Evolutionary conservation across 2,113 vertebrate genomes (phyloP), one percentile per base, ranked within the genome.

Genomic region (Capreolus pygargus): DNA sequence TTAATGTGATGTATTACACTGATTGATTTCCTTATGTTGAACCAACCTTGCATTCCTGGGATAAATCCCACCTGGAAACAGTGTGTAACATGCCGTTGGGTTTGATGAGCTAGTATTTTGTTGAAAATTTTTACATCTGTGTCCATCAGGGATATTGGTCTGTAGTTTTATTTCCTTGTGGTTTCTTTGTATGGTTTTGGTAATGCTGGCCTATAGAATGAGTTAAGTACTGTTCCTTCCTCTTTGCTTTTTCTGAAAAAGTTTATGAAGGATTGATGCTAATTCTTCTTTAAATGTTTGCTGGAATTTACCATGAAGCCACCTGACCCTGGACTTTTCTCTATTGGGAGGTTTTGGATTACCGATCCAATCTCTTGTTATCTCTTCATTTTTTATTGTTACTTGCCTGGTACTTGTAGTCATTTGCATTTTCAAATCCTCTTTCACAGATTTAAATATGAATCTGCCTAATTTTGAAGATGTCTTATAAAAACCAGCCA

Each of bases 201-300:
- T 79, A 85, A 67, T 91, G n/a, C 28, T 78, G 76, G 52, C 39
- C 76, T 91, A 23, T 23, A 47, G 87, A 64, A 21, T 86, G 30
- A 61, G 84, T 45, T 57, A 82, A 86, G 47, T 94, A 90, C 47
- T 83, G 6, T 90, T 92, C 39, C 10, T 6, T 93, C 45, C n/a
- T 82, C 33, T 95, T 89, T 14, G 50, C 9, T 47, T 74, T 78
- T 95, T 89, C 70, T 94, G 54, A 30, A 92, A 60, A 67, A 74
- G 19, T 90, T 82, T 95, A 61, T 95, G 84, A 89, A 94, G 64
- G 64, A 82, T 54, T 28, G 30, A 12, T 90, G n/a, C 55, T 91
- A 54, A 74, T 36, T 92, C 36, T 86, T 67, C 54, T 89, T 87
- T 91, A 91, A 96, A 67, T 39, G 33, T 82, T 96, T 91, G n/a